Evolutionary conservation across 1,140 invertebrate species (phyloP), one percentile per base, ranked within the genome.

Genomic region (Apis cerana): DNA sequence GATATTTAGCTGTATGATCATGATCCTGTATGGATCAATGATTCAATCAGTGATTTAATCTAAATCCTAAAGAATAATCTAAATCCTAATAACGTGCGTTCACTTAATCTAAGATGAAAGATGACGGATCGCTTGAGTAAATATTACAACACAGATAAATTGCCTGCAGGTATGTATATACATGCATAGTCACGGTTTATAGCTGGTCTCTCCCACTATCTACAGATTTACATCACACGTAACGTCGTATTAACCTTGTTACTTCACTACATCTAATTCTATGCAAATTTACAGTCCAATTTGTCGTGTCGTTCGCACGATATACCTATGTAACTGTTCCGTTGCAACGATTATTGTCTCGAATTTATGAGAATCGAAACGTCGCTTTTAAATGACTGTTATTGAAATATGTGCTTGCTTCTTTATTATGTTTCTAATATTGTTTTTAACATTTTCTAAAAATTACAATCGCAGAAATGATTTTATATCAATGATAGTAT

Each of bases 171-270:
- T 56, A 23, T 33, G 52, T 80, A 76, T 80, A 59, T 81, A 81
- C 80, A 81, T 54, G 72, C 74, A 59, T 43, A 61, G 70, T 48
- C 43, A 67, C 61, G 50, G 56, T 76, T 81, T 52, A 52, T 58
- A 74, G 52, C 68, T 50, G 54, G 54, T 74, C 56, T 85, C 65
- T 72, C n/a, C 48, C 67, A 54, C 58, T 90, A 88, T 90, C 74
- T 90, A 89, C 89, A 89, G 70, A 89, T 89, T 86, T 89, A 90
- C 83, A 90, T 77, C 77, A 58, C 54, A 52, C 58, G 69, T 74
- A 85, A 87, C 75, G 85, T 64, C 77, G 65, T 65, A 54, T 70
- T 65, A 65, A 65, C 50, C 70, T 69, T 48, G 54, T 59, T 27
- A 33, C 56, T 72, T 33, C 23, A 74, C 64, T 72, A 75, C 15